Evolutionary conservation across 92 coral and sea anemone genomes (phyloP).

Genomic region (Bergia sp.): DNA sequence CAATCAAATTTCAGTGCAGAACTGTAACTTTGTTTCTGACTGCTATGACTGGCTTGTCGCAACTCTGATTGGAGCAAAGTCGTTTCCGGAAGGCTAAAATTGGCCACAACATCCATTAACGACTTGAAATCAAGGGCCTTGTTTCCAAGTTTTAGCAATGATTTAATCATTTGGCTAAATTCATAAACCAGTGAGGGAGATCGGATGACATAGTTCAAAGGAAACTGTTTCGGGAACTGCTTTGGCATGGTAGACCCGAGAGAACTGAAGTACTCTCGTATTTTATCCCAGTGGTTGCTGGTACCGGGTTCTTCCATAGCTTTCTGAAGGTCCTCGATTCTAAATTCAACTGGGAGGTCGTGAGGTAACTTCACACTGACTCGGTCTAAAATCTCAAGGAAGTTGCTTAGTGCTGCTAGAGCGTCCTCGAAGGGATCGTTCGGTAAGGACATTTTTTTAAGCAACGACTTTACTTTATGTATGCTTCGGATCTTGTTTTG

Average conservation of each 20-base stretch:
- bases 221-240: slow-evolving; percentile 73
- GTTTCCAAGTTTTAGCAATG: slow-evolving; percentile 66
- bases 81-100: slow-evolving; percentile 62
- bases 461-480: slow-evolving; percentile 64
- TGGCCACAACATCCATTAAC: slow-evolving; percentile 59
- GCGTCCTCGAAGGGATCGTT: slow-evolving; percentile 72
- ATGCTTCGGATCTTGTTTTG: slow-evolving; percentile 63
- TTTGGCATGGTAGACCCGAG: slow-evolving; percentile 64
- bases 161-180: slow-evolving; percentile 58
- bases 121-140: slow-evolving; percentile 72
- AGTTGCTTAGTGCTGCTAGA: slow-evolving; percentile 70
- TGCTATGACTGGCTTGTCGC: slow-evolving; percentile 34
- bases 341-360: slow-evolving; percentile 70
- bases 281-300: slow-evolving; percentile 48
- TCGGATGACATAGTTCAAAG: slow-evolving; percentile 71
- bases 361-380: slow-evolving; percentile 77
- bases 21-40: slow-evolving; percentile 23
- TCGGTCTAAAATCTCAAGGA: slow-evolving; percentile 63
- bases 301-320: background rate
- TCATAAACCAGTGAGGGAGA: slow-evolving; percentile 66
- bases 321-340: slow-evolving; percentile 69
- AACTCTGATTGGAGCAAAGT: background rate
- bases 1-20: slow-evolving; percentile 51
- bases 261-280: slow-evolving; percentile 69
- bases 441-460: slow-evolving; percentile 40